phyloP scores from a whole-genome alignment of 2,888 invertebrate species.

The Pachymerium ferrugineum region DNA sequence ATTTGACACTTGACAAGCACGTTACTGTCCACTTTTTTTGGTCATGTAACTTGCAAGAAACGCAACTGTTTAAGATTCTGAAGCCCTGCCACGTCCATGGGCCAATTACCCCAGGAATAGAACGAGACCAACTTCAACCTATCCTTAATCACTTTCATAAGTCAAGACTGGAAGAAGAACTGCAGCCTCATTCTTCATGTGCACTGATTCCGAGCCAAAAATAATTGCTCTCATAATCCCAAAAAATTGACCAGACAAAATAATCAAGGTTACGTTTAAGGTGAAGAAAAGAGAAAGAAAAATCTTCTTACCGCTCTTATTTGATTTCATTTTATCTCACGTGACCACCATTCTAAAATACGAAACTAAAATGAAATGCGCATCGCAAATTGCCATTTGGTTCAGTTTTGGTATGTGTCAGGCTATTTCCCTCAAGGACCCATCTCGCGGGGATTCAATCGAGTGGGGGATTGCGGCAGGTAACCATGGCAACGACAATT shows the following conservation, averaged over 20 bases:
- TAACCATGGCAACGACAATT: slow-evolving; percentile 17
- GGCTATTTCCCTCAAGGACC: slow-evolving; percentile 15
- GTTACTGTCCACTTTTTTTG: slow-evolving; percentile 1
- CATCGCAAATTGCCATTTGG: slow-evolving; percentile 19
- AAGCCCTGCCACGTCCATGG: slow-evolving; percentile 14
- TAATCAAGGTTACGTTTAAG: neutral
- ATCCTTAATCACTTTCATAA: slow-evolving; percentile 7
- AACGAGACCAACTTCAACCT: neutral
- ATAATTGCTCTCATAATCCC: neutral
- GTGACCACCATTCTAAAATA: neutral
- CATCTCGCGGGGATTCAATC: slow-evolving; percentile 9
- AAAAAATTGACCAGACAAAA: too few relatives aligned
- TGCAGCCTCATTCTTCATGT: neutral
- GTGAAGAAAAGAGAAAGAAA: neutral
- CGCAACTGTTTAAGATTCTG: neutral
- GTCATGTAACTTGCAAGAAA: slow-evolving; percentile 1
- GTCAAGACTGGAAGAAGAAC: neutral
- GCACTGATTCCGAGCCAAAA: neutral
- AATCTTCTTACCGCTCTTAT: neutral
- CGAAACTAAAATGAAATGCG: neutral
- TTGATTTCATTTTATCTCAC: neutral
- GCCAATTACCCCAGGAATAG: slow-evolving; percentile 1
- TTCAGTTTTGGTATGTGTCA: slow-evolving; percentile 19
- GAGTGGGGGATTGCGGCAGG: slow-evolving; percentile 5
- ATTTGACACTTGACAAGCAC: slow-evolving; percentile 15